A percentile compares a stretch with the other conserved stretches of the same genome.
Conservation (phyloP, 2,888 invertebrate genomes). For the Byasa hedistus region DNA sequence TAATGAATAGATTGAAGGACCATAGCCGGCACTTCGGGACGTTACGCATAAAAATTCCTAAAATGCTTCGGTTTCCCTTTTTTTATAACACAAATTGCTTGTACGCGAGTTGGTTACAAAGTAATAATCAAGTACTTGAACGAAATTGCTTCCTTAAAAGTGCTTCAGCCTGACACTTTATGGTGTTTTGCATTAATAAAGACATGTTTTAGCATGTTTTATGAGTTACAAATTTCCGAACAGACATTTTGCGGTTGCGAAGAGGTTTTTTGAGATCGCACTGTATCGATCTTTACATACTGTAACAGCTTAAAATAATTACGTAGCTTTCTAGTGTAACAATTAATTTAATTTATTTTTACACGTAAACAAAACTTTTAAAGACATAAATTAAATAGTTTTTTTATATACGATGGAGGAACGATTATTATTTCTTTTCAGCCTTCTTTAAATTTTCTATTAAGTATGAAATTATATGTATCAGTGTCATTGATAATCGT, state of each 20-base stretch:
- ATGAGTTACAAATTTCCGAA: neutral
- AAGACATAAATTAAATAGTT: no score
- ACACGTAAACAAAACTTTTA: no score
- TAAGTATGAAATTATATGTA: no score
- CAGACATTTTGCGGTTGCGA: neutral
- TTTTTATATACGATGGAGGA: no score
- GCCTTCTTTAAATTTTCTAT: no score
- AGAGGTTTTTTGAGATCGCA: neutral
- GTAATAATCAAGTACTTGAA: constrained; percentile 20
- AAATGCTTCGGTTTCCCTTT: constrained; percentile 1
- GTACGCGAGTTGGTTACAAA: constrained; percentile 19
- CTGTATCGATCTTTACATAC: neutral
- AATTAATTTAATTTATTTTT: no score
- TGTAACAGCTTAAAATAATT: no score
- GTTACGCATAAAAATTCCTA: constrained; percentile 27
- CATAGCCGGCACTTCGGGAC: constrained; percentile 21
- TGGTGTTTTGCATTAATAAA: constrained; percentile 23
- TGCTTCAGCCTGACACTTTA: constrained; percentile 18
- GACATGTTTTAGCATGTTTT: constrained; percentile 12
- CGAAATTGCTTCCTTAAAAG: constrained; percentile 26
- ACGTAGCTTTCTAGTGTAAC: no score
- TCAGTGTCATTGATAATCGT: no score
- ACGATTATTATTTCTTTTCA: no score
- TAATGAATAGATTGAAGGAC: constrained; percentile 38
- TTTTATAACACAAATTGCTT: constrained; percentile 22